Evolutionary conservation across 2,113 vertebrate genomes (phyloP).

Genomic region (Apistogramma diplotaenia): DNA sequence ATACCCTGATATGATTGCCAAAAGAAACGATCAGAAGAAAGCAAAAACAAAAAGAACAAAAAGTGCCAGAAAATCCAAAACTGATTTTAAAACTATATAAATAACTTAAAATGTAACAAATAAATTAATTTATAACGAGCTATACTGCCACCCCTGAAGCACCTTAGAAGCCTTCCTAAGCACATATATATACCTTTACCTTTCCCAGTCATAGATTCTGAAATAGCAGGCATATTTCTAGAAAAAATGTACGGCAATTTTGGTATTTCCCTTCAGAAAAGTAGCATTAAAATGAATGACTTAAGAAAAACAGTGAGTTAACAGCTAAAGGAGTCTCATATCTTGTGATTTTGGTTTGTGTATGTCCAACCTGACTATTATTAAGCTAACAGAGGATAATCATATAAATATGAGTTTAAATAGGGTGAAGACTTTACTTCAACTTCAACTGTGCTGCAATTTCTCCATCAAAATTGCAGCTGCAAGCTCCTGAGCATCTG

Average conservation of each 20-base stretch:
- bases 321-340: background rate
- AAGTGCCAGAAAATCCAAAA: conserved; percentile 71
- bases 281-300: conserved; percentile 26
- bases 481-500: conserved; percentile 92
- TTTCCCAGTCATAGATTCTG: conserved; percentile 60
- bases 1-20: conserved; percentile 66
- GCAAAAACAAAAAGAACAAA: conserved; percentile 43
- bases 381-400: background rate
- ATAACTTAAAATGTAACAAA: conserved; percentile 68
- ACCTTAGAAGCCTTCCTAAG: conserved; percentile 8
- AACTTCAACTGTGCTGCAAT: conserved; percentile 77
- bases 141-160: conserved; percentile 25
- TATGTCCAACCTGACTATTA: background rate
- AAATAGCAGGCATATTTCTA: conserved; percentile 30
- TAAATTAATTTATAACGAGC: conserved; percentile 59
- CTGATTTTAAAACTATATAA: conserved; percentile 46
- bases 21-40: conserved; percentile 20
- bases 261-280: conserved; percentile 36
- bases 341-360: conserved; percentile 18
- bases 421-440: background rate
- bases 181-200: background rate
- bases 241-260: conserved; percentile 24
- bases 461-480: conserved; percentile 93
- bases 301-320: conserved; percentile 4
- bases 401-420: background rate